Evolutionary conservation across 1,140 invertebrate species (phyloP).

Genomic region (Homarus americanus): DNA sequence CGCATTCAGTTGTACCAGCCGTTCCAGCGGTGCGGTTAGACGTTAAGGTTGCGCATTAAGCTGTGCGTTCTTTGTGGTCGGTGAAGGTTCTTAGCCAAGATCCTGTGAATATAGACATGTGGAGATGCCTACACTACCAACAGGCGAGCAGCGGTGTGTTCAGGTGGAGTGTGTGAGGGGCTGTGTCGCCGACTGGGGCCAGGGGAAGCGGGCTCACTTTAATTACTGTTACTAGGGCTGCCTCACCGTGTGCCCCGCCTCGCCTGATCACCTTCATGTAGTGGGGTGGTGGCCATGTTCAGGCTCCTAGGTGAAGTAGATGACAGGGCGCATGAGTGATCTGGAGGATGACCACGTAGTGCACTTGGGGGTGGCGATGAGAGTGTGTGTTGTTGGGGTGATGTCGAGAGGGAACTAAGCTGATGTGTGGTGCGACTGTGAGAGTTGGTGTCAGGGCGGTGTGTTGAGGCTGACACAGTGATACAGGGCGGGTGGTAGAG

Average conservation of each 20-base stretch:
- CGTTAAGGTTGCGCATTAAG: background rate
- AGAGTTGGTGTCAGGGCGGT: background rate
- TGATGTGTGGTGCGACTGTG: background rate
- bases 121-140: too few relatives aligned
- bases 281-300: background rate
- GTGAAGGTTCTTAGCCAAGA: background rate
- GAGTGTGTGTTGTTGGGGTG: background rate
- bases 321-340: background rate
- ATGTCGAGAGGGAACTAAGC: background rate
- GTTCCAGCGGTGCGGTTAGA: background rate
- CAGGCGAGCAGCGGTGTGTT: too few relatives aligned
- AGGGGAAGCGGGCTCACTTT: background rate
- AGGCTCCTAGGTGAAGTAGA: background rate
- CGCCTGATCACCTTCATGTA: background rate
- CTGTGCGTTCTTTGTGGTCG: background rate
- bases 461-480: background rate
- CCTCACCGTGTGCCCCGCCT: background rate
- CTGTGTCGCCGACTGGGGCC: background rate
- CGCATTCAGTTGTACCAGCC: background rate
- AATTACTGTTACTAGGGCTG: background rate
- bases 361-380: background rate
- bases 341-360: background rate
- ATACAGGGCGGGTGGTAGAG: background rate
- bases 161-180: background rate
- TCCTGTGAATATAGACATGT: background rate